Evolutionary conservation across 2,113 vertebrate species (phyloP).

Genomic region (Chlorodrepanis virens): DNA sequence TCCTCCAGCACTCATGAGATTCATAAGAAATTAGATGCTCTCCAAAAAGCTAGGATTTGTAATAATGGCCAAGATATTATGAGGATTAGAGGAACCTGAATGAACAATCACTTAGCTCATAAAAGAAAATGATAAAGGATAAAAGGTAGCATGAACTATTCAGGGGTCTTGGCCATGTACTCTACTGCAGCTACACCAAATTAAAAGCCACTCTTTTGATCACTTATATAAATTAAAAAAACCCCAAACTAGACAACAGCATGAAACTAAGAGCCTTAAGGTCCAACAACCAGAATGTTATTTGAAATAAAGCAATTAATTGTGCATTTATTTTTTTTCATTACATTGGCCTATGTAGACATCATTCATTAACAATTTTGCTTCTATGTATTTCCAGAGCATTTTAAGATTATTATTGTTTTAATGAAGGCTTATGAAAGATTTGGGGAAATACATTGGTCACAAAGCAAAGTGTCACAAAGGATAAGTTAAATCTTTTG

Average conservation of each 20-base stretch:
- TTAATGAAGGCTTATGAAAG: background rate
- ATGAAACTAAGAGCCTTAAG: background rate
- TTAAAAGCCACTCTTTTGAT: slow-evolving; percentile 49
- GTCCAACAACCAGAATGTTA: background rate
- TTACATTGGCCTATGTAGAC: background rate
- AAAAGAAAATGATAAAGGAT: slow-evolving; percentile 66
- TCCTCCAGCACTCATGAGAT: slow-evolving; percentile 61
- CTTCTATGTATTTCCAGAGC: background rate
- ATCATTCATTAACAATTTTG: background rate
- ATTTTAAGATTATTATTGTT: background rate
- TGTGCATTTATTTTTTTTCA: background rate
- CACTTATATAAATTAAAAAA: background rate
- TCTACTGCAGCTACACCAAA: slow-evolving; percentile 24
- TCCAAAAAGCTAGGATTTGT: slow-evolving; percentile 67
- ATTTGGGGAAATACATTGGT: background rate
- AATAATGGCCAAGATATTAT: slow-evolving; percentile 71
- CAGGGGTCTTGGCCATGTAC: background rate
- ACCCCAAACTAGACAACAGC: background rate
- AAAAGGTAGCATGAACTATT: slow-evolving; percentile 62
- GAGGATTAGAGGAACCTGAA: slow-evolving; percentile 70
- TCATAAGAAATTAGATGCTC: slow-evolving; percentile 67
- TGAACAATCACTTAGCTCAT: slow-evolving; percentile 74
- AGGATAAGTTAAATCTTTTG: background rate
- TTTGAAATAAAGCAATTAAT: background rate
- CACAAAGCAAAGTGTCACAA: background rate